Percentiles rank a stretch among this genome's conserved stretches.
phyloP scores from a whole-genome alignment of 2,797 vertebrate genomes.

The Simalia tracyae region DNA sequence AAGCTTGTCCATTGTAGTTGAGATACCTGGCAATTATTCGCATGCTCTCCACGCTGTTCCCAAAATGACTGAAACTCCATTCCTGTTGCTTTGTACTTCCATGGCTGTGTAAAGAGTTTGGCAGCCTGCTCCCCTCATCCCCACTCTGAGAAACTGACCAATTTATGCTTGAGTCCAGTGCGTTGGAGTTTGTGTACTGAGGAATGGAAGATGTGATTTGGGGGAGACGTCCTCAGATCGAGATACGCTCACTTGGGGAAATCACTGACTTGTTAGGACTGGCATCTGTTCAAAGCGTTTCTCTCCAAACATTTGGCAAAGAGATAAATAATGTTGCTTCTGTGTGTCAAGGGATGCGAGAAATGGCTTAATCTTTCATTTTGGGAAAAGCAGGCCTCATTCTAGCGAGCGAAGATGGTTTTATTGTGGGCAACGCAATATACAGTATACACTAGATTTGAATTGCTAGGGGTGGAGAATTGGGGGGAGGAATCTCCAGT shows the following conservation, averaged over 20 bases:
- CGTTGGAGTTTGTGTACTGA: background rate
- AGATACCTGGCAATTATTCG: background rate
- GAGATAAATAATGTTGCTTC: background rate
- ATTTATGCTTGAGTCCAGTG: background rate
- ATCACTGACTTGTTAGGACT: background rate
- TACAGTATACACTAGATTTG: background rate
- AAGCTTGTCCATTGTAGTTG: background rate
- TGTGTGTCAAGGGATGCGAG: background rate
- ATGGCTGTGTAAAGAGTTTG: background rate
- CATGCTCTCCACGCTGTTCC: background rate
- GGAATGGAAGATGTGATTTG: too few species aligned
- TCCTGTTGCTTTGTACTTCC: background rate
- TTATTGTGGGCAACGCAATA: background rate
- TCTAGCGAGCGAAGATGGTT: background rate
- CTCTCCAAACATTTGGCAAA: background rate
- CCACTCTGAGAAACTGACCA: background rate
- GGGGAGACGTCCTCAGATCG: too few species aligned
- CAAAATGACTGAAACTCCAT: background rate
- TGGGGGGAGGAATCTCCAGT: slow-evolving; percentile 49
- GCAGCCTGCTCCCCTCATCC: background rate
- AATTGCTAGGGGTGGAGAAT: slow-evolving; percentile 8
- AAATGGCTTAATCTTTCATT: background rate
- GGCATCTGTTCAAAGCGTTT: background rate
- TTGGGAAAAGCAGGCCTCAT: background rate
- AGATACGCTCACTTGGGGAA: background rate